Base-by-base conservation (phyloP, 2,113 vertebrate species). In the Mormyrus lacerda region DNA sequence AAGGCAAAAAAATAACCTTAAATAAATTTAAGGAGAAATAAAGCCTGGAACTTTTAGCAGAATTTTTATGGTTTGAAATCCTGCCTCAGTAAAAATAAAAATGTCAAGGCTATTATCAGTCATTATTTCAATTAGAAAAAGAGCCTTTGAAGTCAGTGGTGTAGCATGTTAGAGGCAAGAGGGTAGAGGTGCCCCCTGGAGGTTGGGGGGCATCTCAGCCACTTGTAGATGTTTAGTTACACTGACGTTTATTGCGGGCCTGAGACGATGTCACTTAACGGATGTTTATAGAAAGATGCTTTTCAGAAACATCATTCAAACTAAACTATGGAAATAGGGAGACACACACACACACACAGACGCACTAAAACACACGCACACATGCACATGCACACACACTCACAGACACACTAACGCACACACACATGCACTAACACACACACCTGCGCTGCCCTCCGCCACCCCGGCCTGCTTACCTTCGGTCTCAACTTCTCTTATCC, bases 141-240 rank as follows among this genome's bases (percentile, higher is more conserved):
- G 45, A 50, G 45, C 47, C 84, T 86, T 86, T 86, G 84, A 86
- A 86, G 84, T 84, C 82, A 84, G 42, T 45, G 44, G 79, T 47
- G 1, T 45, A 24, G 42, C 31, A 76, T 27, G 24, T 4, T 35
- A 7, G 6, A 35, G 73, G 6, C 65, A 73, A n/a, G 24, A 0
- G 9, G 39, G 1, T 44, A 45, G 42, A 47, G 82, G 17, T 24
- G 82, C 39, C 44, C 2, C 21, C 21, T 45, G 39, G 39, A 21
- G 39, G 17, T 19, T 1, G 82, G 19, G 82, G 39, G 21, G 55
- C 21, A n/a, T n/a, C 21, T 9, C 7, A 8, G 55, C 21, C 55
- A n/a, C 19, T 58, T 58, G 55, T 58, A 58, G 21, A 58, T 82
- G 76, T 44, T 19, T 39, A 19, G 76, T 15, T 44, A 82, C 76